Percentiles rank a stretch among this genome's conserved stretches.
Evolutionary conservation across 2,888 invertebrate genomes (phyloP).

Genomic region (Argynnis bischoffii): DNA sequence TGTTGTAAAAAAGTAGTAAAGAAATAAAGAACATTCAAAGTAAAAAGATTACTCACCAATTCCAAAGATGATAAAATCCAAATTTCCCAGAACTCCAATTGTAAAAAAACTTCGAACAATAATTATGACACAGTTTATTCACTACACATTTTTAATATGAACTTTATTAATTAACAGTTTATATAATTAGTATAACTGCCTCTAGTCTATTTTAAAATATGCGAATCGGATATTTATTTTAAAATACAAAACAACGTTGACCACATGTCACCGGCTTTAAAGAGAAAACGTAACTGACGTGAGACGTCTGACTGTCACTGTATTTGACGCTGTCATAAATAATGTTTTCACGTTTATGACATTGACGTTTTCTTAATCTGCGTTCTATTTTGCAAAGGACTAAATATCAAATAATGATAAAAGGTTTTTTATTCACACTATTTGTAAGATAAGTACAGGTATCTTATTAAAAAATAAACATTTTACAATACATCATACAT

Average conservation of each 20-base stretch:
- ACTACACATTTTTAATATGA: constrained; percentile 52
- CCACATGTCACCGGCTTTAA: constrained; percentile 31
- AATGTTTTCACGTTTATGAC: constrained; percentile 13
- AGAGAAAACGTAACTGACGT: constrained; percentile 37
- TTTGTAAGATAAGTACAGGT: no score
- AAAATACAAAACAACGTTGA: constrained; percentile 24
- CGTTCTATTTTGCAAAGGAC: no score
- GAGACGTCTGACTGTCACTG: constrained; percentile 12
- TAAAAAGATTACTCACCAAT: constrained; percentile 68
- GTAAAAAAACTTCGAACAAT: constrained; percentile 50
- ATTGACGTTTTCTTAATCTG: neutral
- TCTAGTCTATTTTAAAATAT: constrained; percentile 24
- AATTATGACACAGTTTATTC: constrained; percentile 54
- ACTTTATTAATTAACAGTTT: constrained; percentile 14
- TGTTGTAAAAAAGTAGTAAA: neutral
- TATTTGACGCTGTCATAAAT: constrained; percentile 19
- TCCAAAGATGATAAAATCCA: constrained; percentile 67
- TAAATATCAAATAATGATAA: no score
- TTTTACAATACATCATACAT: no score
- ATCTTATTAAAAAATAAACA: no score
- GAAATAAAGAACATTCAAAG: constrained; percentile 24
- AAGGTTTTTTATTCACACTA: no score
- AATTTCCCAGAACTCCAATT: constrained; percentile 71
- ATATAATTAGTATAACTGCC: constrained; percentile 6
- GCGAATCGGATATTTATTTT: constrained; percentile 30